Evolutionary conservation across 2,797 vertebrate species (phyloP).

Genomic region (Oceanodroma leucorhoa): DNA sequence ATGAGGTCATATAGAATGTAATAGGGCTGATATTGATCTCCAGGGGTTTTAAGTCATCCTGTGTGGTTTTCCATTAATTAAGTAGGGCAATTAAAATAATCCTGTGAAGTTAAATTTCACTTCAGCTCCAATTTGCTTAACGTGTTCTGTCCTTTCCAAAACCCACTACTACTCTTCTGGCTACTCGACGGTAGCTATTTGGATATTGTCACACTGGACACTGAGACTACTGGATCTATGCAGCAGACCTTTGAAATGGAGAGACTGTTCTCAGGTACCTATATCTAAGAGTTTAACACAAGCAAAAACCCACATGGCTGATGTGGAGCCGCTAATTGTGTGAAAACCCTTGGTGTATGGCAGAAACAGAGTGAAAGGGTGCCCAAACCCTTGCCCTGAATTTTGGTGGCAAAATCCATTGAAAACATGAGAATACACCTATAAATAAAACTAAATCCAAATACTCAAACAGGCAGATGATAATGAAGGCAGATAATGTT

Average conservation of each 20-base stretch:
- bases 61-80: background rate
- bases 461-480: background rate
- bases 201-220: background rate
- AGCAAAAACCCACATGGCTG: fast-evolving
- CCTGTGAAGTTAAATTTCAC: background rate
- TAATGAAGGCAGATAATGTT: background rate
- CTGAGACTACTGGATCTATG: background rate
- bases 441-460: background rate
- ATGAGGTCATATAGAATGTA: background rate
- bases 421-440: background rate
- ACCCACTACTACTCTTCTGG: background rate
- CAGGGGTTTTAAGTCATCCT: background rate
- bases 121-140: background rate
- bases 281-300: background rate
- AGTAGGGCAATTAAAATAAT: slow-evolving; percentile 13
- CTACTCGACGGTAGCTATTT: background rate
- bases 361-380: background rate
- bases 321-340: background rate
- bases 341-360: background rate
- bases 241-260: background rate
- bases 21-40: background rate
- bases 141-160: background rate
- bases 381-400: background rate
- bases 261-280: background rate
- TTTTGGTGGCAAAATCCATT: background rate